Base-by-base conservation (phyloP, 2,797 vertebrate species). In the Tapirus indicus region DNA sequence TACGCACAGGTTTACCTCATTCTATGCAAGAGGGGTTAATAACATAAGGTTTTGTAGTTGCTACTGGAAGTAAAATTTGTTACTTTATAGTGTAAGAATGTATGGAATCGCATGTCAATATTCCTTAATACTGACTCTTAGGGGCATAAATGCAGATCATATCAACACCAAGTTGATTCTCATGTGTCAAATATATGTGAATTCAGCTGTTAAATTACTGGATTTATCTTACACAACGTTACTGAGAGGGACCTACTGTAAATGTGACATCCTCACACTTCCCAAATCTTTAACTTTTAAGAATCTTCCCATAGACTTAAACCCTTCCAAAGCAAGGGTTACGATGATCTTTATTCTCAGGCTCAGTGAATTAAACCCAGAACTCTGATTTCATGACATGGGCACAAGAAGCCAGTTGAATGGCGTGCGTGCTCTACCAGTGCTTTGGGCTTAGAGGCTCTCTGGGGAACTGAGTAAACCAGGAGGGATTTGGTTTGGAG, bases 1-100 rank as follows among this genome's bases (percentile, higher is more conserved):
- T 99, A 98, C 98, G 97, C 98, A 99, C 99, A 99, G 98, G 99
- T 99, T 98, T 99, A 99, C 99, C 98, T 99, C 99, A 99, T 99
- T 99, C 99, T 99, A 99, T 99, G 99, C 99, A 99, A 99, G 98
- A 99, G 98, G 98, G 97, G 95, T 99, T 98, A 98, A 98, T 98
- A 98, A 97, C 98, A 97, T 98, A 98, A 98, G 98, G 98, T 98
- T 99, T 99, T 99, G 97, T 99, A 99, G 98, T 99, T 98, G 98
- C 98, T 98, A 98, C 98, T 98, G 98, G 98, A 99, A 99, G 98
- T 98, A 96, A 98, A 98, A 98, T 96, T 94, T 97, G 97, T 99
- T 98, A 97, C 96, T 98, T 98, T 98, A 98, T 98, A 98, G 98
- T 96, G 80, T 98, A 99, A 98, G 98, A 98, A 98, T 99, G 97